Percentiles rank a stretch among this genome's conserved stretches.
These are phyloP conservation scores for Drosophila cardini DNA, from an alignment of 1,140 invertebrate genomes.

Conservation along the genomic window DNA sequence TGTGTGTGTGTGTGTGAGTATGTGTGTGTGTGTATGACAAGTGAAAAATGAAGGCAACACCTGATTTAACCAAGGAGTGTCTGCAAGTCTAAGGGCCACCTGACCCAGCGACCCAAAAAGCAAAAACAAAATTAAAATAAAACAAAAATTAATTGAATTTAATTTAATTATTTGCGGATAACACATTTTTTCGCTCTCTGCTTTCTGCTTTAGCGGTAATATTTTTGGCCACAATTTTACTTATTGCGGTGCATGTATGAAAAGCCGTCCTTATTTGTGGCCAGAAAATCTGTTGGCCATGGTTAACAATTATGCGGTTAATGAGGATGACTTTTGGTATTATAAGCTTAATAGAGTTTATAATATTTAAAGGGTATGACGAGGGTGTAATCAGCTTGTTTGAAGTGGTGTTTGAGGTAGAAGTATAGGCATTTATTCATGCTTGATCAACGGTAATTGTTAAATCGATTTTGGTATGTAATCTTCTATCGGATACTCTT, in stretches of 20 bases:
- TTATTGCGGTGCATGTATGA: constrained; percentile 15
- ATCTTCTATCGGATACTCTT: no score
- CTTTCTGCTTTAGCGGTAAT: constrained; percentile 48
- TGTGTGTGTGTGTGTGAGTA: constrained; percentile 16
- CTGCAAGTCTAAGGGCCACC: constrained; percentile 8
- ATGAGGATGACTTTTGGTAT: constrained; percentile 13
- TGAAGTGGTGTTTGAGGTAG: no score
- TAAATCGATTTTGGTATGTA: no score
- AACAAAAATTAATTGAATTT: constrained; percentile 76
- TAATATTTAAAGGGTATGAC: no score
- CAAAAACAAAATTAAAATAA: constrained; percentile 17
- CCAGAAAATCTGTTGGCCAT: not conserved
- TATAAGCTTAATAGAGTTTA: constrained; percentile 1
- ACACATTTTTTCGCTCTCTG: constrained; percentile 32
- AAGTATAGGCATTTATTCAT: no score
- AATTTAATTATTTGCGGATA: constrained; percentile 57
- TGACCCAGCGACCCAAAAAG: constrained; percentile 74
- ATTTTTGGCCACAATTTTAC: constrained; percentile 20
- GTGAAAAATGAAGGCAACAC: constrained; percentile 75
- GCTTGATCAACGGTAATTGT: no score
- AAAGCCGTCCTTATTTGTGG: constrained; percentile 17
- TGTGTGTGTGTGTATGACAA: constrained; percentile 37
- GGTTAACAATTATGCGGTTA: constrained; percentile 21
- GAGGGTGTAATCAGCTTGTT: no score
- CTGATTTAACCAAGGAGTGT: constrained; percentile 51